A percentile compares a stretch with the other conserved stretches of the same genome.
These are phyloP conservation scores for Nerophis ophidion DNA, from an alignment of 2,113 vertebrate genomes.

Conservation along the genomic window DNA sequence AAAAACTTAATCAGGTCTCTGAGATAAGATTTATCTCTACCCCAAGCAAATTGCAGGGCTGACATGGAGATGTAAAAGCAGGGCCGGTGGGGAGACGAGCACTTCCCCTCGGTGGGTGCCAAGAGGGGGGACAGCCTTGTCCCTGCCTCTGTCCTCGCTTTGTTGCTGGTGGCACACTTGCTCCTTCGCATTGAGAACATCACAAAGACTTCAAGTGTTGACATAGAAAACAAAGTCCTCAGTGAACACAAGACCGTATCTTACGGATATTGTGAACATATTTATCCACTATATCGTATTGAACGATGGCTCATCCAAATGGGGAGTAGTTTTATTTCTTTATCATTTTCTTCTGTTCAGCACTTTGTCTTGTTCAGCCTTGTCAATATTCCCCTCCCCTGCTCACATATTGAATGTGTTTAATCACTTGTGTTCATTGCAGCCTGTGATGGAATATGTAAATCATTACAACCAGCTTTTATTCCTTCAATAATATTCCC, in stretches of 20 bases:
- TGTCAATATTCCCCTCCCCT: constrained; percentile 41
- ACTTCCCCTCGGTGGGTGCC: constrained; percentile 51
- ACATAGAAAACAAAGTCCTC: constrained; percentile 38
- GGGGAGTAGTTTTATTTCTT: constrained; percentile 54
- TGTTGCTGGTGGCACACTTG: neutral
- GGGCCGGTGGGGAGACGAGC: constrained; percentile 40
- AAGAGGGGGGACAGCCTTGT: constrained; percentile 15
- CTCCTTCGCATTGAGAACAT: constrained; percentile 11
- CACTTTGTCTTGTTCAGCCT: constrained; percentile 58
- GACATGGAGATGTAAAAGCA: constrained; percentile 61
- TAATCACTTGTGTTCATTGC: constrained; percentile 53
- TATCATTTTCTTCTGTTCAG: constrained; percentile 61
- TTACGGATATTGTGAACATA: constrained; percentile 41
- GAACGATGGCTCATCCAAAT: constrained; percentile 37
- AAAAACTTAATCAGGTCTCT: constrained; percentile 99
- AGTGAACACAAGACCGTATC: constrained; percentile 38
- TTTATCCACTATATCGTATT: constrained; percentile 46
- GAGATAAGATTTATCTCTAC: constrained; percentile 80
- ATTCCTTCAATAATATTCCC: constrained; percentile 66
- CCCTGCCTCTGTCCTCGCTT: constrained; percentile 13
- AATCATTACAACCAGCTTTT: constrained; percentile 65
- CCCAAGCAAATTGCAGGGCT: constrained; percentile 74
- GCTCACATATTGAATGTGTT: constrained; percentile 26
- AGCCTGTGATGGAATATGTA: constrained; percentile 69
- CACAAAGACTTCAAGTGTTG: constrained; percentile 34